These are phyloP conservation scores for Patagioenas fasciata DNA, from an alignment of 2,113 vertebrate species.

Conservation along the genomic window DNA sequence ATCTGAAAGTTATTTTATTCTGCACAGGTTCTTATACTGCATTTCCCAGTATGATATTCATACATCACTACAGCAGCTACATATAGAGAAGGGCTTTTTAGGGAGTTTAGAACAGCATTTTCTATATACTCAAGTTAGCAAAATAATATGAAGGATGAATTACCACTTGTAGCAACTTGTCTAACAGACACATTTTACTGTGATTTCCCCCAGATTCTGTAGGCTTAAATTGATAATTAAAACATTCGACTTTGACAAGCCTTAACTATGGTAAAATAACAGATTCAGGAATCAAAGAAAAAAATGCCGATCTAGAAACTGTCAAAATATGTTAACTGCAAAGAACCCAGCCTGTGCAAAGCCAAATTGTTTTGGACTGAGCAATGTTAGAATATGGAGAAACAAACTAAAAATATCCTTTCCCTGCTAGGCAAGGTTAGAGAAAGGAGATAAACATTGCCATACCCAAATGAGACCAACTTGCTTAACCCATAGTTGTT, in stretches of 20 bases:
- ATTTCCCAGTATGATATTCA: background rate
- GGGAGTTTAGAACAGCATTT: background rate
- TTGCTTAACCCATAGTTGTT: background rate
- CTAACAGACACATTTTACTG: background rate
- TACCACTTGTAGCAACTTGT: background rate
- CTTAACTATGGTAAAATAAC: slow-evolving; percentile 48
- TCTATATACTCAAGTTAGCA: background rate
- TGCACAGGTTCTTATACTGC: background rate
- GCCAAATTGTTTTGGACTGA: slow-evolving; percentile 31
- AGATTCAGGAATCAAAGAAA: slow-evolving; percentile 30
- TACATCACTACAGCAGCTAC: background rate
- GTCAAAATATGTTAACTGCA: background rate
- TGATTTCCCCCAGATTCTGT: background rate
- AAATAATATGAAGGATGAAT: background rate
- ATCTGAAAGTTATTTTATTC: background rate
- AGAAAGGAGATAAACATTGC: slow-evolving; percentile 1
- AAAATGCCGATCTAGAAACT: slow-evolving; percentile 33
- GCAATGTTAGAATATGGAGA: background rate
- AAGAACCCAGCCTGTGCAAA: background rate
- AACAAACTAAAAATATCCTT: slow-evolving; percentile 43
- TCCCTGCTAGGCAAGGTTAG: slow-evolving; percentile 11
- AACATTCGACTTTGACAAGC: background rate
- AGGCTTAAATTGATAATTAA: slow-evolving; percentile 3
- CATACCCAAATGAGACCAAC: background rate
- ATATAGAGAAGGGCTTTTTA: background rate